phyloP scores from a whole-genome alignment of 2,888 invertebrate species.

The Azorinus chamasolen region DNA sequence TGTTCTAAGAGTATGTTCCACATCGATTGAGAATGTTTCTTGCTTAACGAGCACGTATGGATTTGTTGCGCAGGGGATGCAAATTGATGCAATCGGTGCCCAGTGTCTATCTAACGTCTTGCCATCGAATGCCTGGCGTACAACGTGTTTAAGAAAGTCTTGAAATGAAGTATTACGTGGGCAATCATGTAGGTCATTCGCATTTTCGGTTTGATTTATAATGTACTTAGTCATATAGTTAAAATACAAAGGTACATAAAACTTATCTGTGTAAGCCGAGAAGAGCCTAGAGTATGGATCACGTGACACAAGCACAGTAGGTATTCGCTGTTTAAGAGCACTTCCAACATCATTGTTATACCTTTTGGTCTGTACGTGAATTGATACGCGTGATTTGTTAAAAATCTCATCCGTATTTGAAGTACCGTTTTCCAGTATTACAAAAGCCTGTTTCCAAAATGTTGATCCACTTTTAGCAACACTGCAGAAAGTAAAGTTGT shows the following conservation, averaged over 20 bases:
- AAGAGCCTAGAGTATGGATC: too few species aligned
- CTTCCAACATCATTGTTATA: too few species aligned
- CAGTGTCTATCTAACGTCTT: constrained; percentile 25
- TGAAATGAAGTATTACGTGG: constrained; percentile 21
- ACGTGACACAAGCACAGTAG: too few species aligned
- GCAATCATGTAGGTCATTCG: neutral
- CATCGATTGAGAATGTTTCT: too few species aligned
- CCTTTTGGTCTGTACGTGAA: neutral
- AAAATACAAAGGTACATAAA: too few species aligned
- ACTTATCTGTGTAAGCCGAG: too few species aligned
- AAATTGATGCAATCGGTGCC: constrained; percentile 36
- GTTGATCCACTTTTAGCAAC: constrained; percentile 45
- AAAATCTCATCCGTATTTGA: constrained; percentile 10
- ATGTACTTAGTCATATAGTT: too few species aligned
- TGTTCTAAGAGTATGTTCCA: too few species aligned
- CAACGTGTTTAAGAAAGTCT: constrained; percentile 25
- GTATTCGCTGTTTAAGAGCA: too few species aligned
- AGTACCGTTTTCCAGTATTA: constrained; percentile 4
- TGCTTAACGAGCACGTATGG: constrained; percentile 31
- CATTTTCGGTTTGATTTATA: too few species aligned
- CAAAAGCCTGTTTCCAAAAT: constrained; percentile 43
- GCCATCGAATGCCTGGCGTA: neutral
- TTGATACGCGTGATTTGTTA: neutral
- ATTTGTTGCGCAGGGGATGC: constrained; percentile 32
- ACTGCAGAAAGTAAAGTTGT: constrained; percentile 43